phyloP scores from a whole-genome alignment of 1,140 invertebrate species.

The Dendrolimus kikuchii region DNA sequence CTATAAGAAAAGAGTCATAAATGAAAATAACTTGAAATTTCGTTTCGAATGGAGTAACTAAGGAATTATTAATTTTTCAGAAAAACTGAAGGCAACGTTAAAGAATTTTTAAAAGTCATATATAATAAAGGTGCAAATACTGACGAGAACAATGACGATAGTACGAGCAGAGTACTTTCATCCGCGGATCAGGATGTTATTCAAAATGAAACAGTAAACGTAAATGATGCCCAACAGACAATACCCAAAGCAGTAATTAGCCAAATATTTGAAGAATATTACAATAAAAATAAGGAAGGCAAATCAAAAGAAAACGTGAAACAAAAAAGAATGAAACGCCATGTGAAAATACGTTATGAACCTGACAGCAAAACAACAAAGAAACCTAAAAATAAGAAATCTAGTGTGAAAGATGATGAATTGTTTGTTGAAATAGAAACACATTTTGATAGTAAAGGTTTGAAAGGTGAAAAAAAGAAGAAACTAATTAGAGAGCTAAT shows the following conservation, averaged over 20 bases:
- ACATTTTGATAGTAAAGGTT: slow-evolving; percentile 49
- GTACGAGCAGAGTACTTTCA: too few relatives aligned
- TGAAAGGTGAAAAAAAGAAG: slow-evolving; percentile 49
- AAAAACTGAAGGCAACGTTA: too few relatives aligned
- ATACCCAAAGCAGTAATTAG: slow-evolving; percentile 6
- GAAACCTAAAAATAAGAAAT: slow-evolving; percentile 20
- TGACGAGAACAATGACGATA: too few relatives aligned
- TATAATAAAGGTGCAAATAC: too few relatives aligned
- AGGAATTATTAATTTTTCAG: too few relatives aligned
- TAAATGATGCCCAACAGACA: slow-evolving; percentile 4
- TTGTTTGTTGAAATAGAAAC: slow-evolving; percentile 63
- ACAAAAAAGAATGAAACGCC: slow-evolving; percentile 38
- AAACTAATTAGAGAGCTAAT: slow-evolving; percentile 46
- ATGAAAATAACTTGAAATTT: too few relatives aligned
- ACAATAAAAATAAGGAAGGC: slow-evolving; percentile 27
- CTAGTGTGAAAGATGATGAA: slow-evolving; percentile 33
- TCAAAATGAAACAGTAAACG: not conserved
- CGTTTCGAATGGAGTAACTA: too few relatives aligned
- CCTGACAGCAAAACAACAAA: slow-evolving; percentile 14
- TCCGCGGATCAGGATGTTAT: slow-evolving; percentile 1
- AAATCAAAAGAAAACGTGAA: slow-evolving; percentile 13
- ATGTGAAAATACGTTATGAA: slow-evolving; percentile 36
- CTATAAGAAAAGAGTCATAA: too few relatives aligned
- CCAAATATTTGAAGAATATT: slow-evolving; percentile 24
- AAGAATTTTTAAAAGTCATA: too few relatives aligned